Conservation (phyloP, 2,113 vertebrate species). For the Oenanthe oenanthe region DNA sequence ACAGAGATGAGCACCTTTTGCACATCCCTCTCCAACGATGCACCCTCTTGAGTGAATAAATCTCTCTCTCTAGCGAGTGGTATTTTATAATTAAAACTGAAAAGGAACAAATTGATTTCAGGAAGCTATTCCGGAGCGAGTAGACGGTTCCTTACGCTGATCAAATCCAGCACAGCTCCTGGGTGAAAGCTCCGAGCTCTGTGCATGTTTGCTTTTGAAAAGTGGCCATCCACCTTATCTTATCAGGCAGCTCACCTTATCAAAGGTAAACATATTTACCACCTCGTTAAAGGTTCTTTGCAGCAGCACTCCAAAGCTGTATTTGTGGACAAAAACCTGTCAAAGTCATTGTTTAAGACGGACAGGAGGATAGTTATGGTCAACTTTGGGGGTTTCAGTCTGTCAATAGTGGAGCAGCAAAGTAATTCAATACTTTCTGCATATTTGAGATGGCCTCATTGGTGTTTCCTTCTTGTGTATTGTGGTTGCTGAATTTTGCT, state of each 20-base stretch:
- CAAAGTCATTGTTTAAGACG: conserved; percentile 54
- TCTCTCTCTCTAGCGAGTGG: conserved; percentile 19
- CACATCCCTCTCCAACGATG: neutral
- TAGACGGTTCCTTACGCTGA: neutral
- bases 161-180: conserved; percentile 11
- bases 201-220: conserved; percentile 80
- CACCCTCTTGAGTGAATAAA: conserved; percentile 43
- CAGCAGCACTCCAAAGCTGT: conserved; percentile 79
- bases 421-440: conserved; percentile 75
- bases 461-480: conserved; percentile 38
- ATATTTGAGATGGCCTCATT: conserved; percentile 66
- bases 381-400: conserved; percentile 69
- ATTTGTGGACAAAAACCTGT: conserved; percentile 80
- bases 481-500: conserved; percentile 70
- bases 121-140: neutral
- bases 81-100: conserved; percentile 64
- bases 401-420: conserved; percentile 42
- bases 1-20: neutral
- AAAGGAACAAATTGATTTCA: conserved; percentile 59
- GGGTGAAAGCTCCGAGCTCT: neutral
- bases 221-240: conserved; percentile 78
- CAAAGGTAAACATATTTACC: conserved; percentile 94
- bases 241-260: conserved; percentile 86
- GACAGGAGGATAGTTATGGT: conserved; percentile 14
- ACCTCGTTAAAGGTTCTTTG: conserved; percentile 85